A percentile compares a stretch with the other conserved stretches of the same genome.
phyloP scores from a whole-genome alignment of 2,113 vertebrate genomes.

The Lepisosteus osseus region DNA sequence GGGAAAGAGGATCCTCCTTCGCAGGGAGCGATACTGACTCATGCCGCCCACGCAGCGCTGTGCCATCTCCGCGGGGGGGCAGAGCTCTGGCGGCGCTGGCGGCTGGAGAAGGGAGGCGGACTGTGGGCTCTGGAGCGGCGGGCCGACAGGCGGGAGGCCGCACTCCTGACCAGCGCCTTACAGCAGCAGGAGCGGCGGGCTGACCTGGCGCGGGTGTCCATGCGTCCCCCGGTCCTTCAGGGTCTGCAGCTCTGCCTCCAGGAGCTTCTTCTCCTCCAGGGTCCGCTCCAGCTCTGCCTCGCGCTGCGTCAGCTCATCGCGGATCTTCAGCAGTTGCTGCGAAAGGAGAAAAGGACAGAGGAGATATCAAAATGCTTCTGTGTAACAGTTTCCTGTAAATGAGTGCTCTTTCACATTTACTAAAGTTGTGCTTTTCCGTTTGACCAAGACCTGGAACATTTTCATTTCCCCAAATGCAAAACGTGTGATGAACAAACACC shows the following conservation, averaged over 20 bases:
- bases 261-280: slow-evolving; percentile 82
- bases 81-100: no score
- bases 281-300: slow-evolving; percentile 84
- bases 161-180: background rate
- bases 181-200: slow-evolving; percentile 19
- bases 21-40: no score
- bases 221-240: slow-evolving; percentile 80
- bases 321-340: slow-evolving; percentile 88
- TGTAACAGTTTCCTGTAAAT: background rate
- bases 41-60: no score
- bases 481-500: no score
- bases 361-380: slow-evolving; percentile 14
- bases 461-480: no score
- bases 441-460: no score
- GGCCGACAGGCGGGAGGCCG: background rate
- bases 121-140: no score
- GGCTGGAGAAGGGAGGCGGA: no score
- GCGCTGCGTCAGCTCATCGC: slow-evolving; percentile 85
- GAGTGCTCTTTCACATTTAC: no score
- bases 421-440: no score
- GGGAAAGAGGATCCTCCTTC: no score
- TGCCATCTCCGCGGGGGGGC: no score
- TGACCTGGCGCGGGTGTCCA: slow-evolving; percentile 44
- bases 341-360: slow-evolving; percentile 31
- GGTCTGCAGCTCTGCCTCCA: slow-evolving; percentile 77